Evolutionary conservation across 2,113 vertebrate species (phyloP).

Genomic region (Hippocampus mohnikei): DNA sequence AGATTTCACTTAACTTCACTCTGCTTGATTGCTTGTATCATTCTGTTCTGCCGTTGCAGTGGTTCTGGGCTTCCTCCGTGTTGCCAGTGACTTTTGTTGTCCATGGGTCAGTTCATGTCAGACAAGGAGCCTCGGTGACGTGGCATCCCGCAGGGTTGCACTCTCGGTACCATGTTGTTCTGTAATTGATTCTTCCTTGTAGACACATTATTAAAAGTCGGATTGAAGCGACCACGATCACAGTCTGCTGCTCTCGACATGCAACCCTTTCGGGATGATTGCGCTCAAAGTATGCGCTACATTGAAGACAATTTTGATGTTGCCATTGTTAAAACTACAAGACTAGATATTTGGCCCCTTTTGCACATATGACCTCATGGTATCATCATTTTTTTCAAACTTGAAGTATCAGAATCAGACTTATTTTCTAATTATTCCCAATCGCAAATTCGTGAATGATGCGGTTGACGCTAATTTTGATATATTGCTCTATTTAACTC

Average conservation of each 20-base stretch:
- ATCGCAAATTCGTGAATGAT: neutral
- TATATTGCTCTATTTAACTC: neutral
- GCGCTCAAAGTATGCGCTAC: neutral
- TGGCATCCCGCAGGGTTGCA: constrained; percentile 1
- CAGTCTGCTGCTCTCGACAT: neutral
- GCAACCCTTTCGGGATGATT: neutral
- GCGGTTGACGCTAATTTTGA: neutral
- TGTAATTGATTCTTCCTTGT: neutral
- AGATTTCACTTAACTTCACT: neutral
- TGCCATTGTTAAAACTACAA: neutral
- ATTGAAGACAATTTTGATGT: neutral
- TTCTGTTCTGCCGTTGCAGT: neutral
- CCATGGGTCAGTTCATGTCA: neutral
- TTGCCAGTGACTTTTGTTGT: neutral
- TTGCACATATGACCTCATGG: neutral
- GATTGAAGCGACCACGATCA: neutral
- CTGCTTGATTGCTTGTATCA: neutral
- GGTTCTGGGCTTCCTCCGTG: neutral
- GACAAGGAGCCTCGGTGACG: neutral
- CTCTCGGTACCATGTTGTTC: constrained; percentile 1
- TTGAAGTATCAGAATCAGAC: neutral
- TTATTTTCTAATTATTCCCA: neutral
- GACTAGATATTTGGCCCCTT: neutral
- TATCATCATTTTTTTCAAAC: neutral
- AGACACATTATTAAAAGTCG: constrained; percentile 3